These are phyloP conservation scores for Siniperca knerii DNA, from an alignment of 2,113 vertebrate genomes.

Conservation along the genomic window DNA sequence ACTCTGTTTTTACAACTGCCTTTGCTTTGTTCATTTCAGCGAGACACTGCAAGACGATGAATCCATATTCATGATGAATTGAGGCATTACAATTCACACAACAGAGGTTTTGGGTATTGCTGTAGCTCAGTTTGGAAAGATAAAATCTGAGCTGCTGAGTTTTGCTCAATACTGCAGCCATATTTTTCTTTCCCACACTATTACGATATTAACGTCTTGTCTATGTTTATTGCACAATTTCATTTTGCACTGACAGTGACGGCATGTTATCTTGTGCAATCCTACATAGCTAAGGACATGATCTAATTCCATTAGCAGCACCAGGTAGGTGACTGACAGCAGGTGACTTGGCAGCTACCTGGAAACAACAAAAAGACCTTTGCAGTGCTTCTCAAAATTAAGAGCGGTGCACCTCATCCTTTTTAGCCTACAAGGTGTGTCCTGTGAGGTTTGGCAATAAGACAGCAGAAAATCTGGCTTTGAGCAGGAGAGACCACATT, in stretches of 20 bases:
- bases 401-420: background rate
- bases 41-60: background rate
- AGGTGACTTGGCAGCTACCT: conserved; percentile 7
- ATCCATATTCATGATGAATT: background rate
- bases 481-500: conserved; percentile 8
- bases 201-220: background rate
- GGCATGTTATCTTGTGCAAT: background rate
- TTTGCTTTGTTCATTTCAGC: too few relatives aligned
- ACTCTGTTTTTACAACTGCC: too few relatives aligned
- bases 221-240: conserved; percentile 1
- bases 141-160: background rate
- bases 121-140: background rate
- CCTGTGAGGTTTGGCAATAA: background rate
- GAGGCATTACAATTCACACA: background rate
- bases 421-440: background rate
- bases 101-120: background rate
- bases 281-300: background rate
- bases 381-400: background rate
- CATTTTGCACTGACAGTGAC: background rate
- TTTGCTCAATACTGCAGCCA: background rate
- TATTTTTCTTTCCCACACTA: conserved; percentile 5
- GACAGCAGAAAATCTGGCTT: conserved; percentile 16
- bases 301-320: background rate
- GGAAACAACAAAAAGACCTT: background rate
- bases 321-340: background rate